Percentiles rank a stretch among this genome's conserved stretches.
Conservation (phyloP, 2,113 vertebrate genomes). For the Trochalopteron elliotii region DNA sequence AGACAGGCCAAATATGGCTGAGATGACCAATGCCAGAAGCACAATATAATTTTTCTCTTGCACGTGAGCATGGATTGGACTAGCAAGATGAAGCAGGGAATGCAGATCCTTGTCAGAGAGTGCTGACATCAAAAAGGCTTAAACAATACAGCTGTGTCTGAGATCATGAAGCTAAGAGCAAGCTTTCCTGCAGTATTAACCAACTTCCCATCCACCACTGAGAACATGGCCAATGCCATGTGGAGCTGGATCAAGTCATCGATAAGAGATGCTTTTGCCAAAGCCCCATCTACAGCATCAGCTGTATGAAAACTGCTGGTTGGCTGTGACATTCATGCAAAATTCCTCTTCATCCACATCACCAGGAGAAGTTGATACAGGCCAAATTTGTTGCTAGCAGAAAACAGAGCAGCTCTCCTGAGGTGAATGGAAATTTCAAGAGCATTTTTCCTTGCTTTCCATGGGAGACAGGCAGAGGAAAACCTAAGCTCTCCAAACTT, state of each 20-base stretch:
- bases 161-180: not conserved
- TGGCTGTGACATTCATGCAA: not conserved
- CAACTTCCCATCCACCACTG: not conserved
- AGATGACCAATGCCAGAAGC: not conserved
- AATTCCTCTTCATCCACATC: not conserved
- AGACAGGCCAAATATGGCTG: not conserved
- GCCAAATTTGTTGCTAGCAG: not conserved
- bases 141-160: not conserved
- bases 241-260: not conserved
- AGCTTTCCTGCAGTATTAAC: not conserved
- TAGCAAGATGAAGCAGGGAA: not conserved
- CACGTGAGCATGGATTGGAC: not conserved
- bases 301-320: not conserved
- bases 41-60: not conserved
- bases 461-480: not conserved
- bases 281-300: not conserved
- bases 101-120: not conserved
- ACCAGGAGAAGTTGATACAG: not conserved
- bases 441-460: not conserved
- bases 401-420: not conserved
- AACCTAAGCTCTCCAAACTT: not conserved
- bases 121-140: not conserved
- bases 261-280: not conserved
- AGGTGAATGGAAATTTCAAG: not conserved
- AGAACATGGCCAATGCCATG: not conserved